Conservation (phyloP, 2,113 vertebrate species). For the Equus przewalskii region DNA sequence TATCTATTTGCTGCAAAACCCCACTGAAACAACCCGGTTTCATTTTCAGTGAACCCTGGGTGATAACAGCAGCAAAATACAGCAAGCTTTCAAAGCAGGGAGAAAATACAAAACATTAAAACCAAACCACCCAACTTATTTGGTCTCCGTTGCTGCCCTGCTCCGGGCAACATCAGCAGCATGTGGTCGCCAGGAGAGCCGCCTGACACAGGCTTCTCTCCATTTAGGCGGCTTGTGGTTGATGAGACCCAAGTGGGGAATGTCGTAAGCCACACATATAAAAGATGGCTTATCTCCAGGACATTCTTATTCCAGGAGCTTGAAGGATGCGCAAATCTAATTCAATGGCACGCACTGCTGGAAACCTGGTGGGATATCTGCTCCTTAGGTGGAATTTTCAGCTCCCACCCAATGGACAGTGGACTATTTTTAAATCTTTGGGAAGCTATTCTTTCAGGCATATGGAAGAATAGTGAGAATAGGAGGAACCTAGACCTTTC, state of each 20-base stretch:
- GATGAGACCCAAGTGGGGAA: constrained; percentile 34
- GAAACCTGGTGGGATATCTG: constrained; percentile 27
- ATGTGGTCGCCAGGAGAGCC: background rate
- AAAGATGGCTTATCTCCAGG: constrained; percentile 22
- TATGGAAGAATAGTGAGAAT: constrained; percentile 53
- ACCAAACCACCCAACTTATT: constrained; percentile 4
- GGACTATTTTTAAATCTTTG: background rate
- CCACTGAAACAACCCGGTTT: constrained; percentile 47
- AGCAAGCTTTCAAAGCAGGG: constrained; percentile 33
- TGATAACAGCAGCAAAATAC: constrained; percentile 42
- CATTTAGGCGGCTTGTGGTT: background rate
- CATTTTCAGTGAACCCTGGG: constrained; percentile 65
- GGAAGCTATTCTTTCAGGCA: constrained; percentile 60
- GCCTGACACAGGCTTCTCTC: background rate
- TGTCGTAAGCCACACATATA: constrained; percentile 3
- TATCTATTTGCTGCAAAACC: constrained; percentile 61
- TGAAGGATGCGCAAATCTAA: constrained; percentile 9
- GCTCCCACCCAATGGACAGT: background rate
- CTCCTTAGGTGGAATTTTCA: background rate
- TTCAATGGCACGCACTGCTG: background rate
- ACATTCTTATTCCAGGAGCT: background rate
- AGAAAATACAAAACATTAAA: constrained; percentile 55
- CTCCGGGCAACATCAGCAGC: background rate
- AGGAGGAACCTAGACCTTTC: background rate
- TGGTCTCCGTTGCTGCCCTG: background rate